Evolutionary conservation across 2,888 invertebrate genomes (phyloP).

Genomic region (Unio delphinus): DNA sequence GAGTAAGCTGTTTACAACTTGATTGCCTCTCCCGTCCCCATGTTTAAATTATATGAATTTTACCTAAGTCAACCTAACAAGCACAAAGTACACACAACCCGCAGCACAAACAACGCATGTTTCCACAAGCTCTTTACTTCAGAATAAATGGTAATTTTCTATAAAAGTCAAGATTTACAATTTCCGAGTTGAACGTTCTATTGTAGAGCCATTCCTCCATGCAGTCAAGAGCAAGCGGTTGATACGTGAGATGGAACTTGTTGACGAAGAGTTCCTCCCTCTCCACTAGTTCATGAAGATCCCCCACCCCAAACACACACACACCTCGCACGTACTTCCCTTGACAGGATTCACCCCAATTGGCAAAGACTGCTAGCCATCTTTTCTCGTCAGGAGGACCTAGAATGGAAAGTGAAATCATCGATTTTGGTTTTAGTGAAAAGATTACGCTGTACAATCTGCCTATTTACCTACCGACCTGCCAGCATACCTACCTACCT

Average conservation of each 20-base stretch:
- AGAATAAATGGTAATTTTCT: constrained; percentile 32
- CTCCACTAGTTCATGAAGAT: constrained; percentile 48
- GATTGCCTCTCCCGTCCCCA: too few relatives aligned
- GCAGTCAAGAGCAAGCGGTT: constrained; percentile 61
- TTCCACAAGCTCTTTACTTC: not conserved
- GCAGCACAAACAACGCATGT: too few relatives aligned
- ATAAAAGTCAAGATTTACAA: constrained; percentile 23
- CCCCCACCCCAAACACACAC: constrained; percentile 63
- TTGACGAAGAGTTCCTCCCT: constrained; percentile 62
- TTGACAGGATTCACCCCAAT: constrained; percentile 57
- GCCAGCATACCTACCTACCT: too few relatives aligned
- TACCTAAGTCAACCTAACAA: too few relatives aligned
- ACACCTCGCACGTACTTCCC: constrained; percentile 61
- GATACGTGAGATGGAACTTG: constrained; percentile 59
- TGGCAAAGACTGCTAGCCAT: constrained; percentile 60
- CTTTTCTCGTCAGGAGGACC: constrained; percentile 50
- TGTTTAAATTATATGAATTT: too few relatives aligned
- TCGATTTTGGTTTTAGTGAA: not conserved
- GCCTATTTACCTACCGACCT: too few relatives aligned
- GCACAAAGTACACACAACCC: too few relatives aligned
- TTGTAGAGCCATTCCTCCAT: constrained; percentile 61
- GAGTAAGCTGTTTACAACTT: too few relatives aligned
- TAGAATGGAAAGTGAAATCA: constrained; percentile 9
- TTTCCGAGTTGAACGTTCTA: constrained; percentile 26
- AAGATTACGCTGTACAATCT: not conserved